Conservation (phyloP, 2,113 vertebrate species). For the Picathartes gymnocephalus region DNA sequence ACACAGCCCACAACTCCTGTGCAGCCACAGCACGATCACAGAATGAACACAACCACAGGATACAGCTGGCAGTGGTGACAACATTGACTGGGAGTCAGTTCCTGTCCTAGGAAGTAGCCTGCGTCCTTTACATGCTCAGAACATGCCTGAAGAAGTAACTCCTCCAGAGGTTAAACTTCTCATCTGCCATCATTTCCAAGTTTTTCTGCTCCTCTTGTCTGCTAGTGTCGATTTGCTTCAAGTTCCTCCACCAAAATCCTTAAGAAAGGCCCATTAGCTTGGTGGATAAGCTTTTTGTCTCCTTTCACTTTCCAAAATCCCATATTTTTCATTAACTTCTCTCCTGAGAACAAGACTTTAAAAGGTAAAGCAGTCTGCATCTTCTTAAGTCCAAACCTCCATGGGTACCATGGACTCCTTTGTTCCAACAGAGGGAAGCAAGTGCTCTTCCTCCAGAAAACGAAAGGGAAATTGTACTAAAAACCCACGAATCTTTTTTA, state of each 20-base stretch:
- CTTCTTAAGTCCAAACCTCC: conserved; percentile 92
- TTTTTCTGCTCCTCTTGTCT: neutral
- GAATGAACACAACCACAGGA: neutral
- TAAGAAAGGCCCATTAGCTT: neutral
- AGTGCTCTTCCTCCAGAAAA: conserved; percentile 87
- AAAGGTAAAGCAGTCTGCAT: neutral
- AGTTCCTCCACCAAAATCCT: conserved; percentile 10
- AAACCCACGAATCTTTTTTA: conserved; percentile 93
- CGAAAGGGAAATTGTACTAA: conserved; percentile 92
- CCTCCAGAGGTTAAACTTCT: neutral
- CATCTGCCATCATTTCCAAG: neutral
- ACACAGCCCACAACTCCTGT: neutral
- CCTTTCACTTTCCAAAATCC: neutral
- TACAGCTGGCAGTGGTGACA: neutral
- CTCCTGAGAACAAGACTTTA: neutral
- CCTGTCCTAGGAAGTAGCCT: neutral
- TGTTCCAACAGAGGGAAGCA: conserved; percentile 90
- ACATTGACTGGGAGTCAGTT: neutral
- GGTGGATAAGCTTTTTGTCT: neutral
- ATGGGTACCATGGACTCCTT: conserved; percentile 96
- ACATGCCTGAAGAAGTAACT: neutral
- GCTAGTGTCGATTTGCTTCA: neutral
- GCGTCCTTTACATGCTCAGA: neutral
- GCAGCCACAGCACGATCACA: neutral
- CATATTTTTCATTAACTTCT: neutral